These are phyloP conservation scores for Taphrorychus bicolor DNA, from an alignment of 2,888 invertebrate species.

Conservation along the genomic window DNA sequence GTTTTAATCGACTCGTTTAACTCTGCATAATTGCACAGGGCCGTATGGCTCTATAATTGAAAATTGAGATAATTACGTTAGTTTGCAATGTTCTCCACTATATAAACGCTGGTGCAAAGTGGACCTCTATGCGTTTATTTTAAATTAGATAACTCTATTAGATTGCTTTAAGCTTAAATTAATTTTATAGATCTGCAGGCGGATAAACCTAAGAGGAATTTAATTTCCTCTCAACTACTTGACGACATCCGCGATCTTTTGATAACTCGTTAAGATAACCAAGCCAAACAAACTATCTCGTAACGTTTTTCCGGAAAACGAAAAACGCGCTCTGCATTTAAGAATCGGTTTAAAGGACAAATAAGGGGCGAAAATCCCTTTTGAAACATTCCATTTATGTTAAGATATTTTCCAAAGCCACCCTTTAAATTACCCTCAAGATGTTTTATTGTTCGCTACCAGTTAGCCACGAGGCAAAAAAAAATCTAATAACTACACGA, in stretches of 20 bases:
- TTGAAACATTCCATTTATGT: too few relatives aligned
- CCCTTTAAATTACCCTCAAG: too few relatives aligned
- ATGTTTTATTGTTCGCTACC: too few relatives aligned
- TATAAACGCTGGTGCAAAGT: too few relatives aligned
- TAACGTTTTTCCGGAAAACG: neutral
- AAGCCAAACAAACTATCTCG: neutral
- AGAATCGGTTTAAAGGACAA: neutral
- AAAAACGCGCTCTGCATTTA: neutral
- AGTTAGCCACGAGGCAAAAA: neutral
- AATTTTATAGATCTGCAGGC: too few relatives aligned
- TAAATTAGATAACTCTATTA: too few relatives aligned
- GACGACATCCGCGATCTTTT: neutral
- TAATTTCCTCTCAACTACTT: neutral
- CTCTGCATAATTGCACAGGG: neutral
- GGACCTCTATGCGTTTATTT: too few relatives aligned
- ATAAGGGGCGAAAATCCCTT: neutral
- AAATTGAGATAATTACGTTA: too few relatives aligned
- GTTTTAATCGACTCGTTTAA: neutral
- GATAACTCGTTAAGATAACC: neutral
- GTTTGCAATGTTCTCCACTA: too few relatives aligned
- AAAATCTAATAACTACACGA: neutral
- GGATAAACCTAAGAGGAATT: neutral
- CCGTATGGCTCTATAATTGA: too few relatives aligned
- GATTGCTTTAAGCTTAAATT: too few relatives aligned
- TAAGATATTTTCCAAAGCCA: too few relatives aligned